These are phyloP conservation scores for Elymnias hypermnestra DNA, from an alignment of 1,140 invertebrate species.

Conservation along the genomic window DNA sequence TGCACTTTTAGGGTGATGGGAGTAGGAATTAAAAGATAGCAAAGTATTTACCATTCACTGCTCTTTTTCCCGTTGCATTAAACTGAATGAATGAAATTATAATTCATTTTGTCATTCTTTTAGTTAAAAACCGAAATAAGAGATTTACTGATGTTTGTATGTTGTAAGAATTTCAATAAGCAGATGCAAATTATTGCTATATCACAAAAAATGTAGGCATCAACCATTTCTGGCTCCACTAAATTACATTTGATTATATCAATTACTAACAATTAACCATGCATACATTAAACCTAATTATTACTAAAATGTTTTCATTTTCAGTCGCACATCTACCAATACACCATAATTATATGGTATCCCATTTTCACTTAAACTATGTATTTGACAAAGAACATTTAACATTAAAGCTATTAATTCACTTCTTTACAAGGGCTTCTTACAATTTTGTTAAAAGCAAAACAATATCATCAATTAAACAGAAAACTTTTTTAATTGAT, in stretches of 20 bases:
- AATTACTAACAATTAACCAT: conserved; percentile 4
- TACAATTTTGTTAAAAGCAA: background rate
- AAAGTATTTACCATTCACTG: no score
- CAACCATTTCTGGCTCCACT: conserved; percentile 17
- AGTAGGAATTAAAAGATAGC: no score
- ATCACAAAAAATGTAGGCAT: conserved; percentile 16
- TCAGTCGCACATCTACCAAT: conserved; percentile 3
- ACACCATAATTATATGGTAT: background rate
- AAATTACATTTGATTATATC: conserved; percentile 9
- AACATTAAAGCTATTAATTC: conserved; percentile 6
- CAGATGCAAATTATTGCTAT: conserved; percentile 6
- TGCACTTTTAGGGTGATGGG: no score
- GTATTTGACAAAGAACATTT: background rate
- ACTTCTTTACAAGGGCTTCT: background rate
- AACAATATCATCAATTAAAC: no score
- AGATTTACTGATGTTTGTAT: no score
- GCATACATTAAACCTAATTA: conserved; percentile 9
- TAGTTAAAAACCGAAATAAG: no score
- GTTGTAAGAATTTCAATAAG: no score
- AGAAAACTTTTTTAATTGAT: no score
- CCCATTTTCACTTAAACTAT: conserved; percentile 6
- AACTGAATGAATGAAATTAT: no score
- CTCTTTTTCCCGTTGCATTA: no score
- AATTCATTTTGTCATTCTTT: no score
- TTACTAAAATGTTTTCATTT: conserved; percentile 1